A percentile compares a stretch with the other conserved stretches of the same genome.
These are phyloP conservation scores for Andrena trimmerana DNA, from an alignment of 2,888 invertebrate species.

Conservation along the genomic window DNA sequence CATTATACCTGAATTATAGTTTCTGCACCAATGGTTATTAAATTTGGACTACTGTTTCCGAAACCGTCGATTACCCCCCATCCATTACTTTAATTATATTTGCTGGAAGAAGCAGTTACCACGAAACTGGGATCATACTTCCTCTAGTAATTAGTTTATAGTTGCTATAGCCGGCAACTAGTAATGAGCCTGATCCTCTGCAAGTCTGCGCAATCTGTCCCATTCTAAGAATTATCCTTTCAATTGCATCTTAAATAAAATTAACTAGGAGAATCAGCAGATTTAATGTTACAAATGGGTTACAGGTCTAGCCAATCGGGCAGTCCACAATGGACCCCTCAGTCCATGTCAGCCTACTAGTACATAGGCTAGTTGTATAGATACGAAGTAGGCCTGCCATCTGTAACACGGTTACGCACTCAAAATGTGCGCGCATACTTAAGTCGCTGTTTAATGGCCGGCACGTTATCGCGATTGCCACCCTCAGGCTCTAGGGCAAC, in stretches of 20 bases:
- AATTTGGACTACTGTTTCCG: conserved; percentile 13
- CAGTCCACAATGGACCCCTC: conserved; percentile 55
- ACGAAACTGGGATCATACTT: conserved; percentile 16
- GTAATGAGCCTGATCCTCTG: too few species aligned
- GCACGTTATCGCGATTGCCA: conserved; percentile 56
- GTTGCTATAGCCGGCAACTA: too few species aligned
- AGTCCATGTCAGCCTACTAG: conserved; percentile 65
- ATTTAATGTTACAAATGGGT: conserved; percentile 5
- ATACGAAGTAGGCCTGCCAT: conserved; percentile 78
- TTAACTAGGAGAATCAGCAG: not conserved
- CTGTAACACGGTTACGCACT: conserved; percentile 77
- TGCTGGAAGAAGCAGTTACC: not conserved
- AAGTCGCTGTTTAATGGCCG: conserved; percentile 59
- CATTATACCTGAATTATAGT: conserved; percentile 13
- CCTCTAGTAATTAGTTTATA: conserved; percentile 16
- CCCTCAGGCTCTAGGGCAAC: conserved; percentile 57
- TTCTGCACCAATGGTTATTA: not conserved
- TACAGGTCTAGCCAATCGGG: not conserved
- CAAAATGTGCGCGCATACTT: conserved; percentile 63
- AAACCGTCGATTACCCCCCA: not conserved
- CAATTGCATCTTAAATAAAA: too few species aligned
- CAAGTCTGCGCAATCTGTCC: too few species aligned
- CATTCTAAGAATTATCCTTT: too few species aligned
- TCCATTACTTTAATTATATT: conserved; percentile 35
- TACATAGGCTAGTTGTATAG: conserved; percentile 75